A percentile compares a stretch with the other conserved stretches of the same genome.
Evolutionary conservation across 92 coral and sea anemone species (phyloP).

Genomic region (Ricordea florida): DNA sequence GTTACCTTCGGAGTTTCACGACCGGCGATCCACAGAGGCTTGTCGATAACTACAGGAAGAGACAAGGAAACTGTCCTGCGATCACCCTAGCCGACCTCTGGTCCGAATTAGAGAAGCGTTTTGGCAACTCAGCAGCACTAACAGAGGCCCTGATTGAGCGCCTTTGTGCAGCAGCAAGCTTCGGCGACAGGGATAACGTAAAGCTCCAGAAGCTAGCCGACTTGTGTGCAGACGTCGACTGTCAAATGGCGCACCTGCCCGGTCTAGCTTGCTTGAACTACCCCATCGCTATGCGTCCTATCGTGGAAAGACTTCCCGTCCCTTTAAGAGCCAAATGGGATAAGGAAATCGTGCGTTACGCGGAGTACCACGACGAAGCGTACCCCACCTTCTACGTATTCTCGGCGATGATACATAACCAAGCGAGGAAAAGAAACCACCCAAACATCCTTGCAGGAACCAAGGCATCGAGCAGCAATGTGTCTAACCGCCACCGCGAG

Average conservation of each 20-base stretch:
- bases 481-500: not conserved
- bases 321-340: slow-evolving; percentile 17
- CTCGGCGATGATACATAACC: too few relatives aligned
- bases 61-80: not conserved
- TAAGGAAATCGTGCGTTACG: slow-evolving; percentile 16
- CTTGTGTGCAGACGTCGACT: too few relatives aligned
- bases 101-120: slow-evolving; percentile 11
- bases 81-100: slow-evolving; percentile 1
- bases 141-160: not conserved
- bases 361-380: too few relatives aligned
- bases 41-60: slow-evolving; percentile 13
- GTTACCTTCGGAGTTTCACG: slow-evolving; percentile 1
- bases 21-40: slow-evolving; percentile 1
- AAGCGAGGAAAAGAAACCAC: too few relatives aligned
- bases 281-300: too few relatives aligned
- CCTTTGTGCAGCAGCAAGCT: too few relatives aligned
- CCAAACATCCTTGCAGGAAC: too few relatives aligned
- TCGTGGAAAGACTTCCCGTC: not conserved
- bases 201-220: too few relatives aligned
- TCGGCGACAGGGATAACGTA: too few relatives aligned
- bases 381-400: too few relatives aligned
- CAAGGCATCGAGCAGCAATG: not conserved
- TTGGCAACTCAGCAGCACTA: slow-evolving; percentile 12
- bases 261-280: too few relatives aligned
- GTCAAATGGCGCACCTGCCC: too few relatives aligned